phyloP scores from a whole-genome alignment of 2,797 vertebrate species.

The Urosaurus nigricauda region DNA sequence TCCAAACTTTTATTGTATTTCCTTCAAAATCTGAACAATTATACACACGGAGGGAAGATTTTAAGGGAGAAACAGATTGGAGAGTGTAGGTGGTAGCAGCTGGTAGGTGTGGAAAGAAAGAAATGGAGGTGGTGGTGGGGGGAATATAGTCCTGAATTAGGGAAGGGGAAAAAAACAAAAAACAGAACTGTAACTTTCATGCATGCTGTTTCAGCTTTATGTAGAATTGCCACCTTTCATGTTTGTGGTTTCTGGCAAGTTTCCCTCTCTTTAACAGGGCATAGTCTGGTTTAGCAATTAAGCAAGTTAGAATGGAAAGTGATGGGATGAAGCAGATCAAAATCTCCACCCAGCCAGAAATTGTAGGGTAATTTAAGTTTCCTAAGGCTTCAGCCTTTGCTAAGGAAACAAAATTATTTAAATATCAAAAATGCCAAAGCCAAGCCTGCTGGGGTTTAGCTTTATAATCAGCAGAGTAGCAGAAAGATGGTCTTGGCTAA shows the following conservation, averaged over 20 bases:
- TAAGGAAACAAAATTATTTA: no score
- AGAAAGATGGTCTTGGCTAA: no score
- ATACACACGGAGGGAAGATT: neutral
- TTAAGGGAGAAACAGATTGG: conserved; percentile 14
- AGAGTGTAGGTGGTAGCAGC: conserved; percentile 9
- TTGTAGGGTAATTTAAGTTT: no score
- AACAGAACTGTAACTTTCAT: neutral
- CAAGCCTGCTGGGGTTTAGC: no score
- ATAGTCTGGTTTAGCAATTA: no score
- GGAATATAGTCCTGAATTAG: neutral
- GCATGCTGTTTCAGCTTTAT: neutral
- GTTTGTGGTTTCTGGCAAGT: neutral
- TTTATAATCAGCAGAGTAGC: no score
- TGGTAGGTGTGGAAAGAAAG: neutral
- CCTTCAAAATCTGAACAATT: conserved; percentile 12
- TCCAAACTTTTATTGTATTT: conserved; percentile 13
- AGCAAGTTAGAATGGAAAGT: neutral
- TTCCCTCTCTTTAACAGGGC: neutral
- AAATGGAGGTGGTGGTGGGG: neutral
- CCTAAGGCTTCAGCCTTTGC: no score
- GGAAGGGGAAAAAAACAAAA: neutral
- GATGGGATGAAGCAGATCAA: neutral
- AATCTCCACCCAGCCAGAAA: neutral
- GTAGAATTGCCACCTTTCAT: neutral
- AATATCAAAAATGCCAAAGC: no score